Evolutionary conservation across 2,888 invertebrate genomes (phyloP).

Genomic region (Caenorhabditis plicata): DNA sequence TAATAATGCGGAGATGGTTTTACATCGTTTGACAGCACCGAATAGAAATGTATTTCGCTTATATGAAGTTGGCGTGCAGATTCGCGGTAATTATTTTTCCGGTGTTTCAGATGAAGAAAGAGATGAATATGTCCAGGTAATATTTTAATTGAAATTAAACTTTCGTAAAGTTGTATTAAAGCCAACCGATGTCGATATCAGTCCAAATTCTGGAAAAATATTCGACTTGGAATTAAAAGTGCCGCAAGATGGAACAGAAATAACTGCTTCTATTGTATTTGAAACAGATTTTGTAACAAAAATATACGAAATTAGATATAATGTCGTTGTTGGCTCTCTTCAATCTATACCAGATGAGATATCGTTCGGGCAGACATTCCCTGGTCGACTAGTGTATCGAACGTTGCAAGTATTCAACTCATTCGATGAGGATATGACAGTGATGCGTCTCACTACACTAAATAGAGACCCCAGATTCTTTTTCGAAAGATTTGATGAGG

Average conservation of each 20-base stretch:
- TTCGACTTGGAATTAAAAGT: conserved; percentile 76
- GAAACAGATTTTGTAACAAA: conserved; percentile 39
- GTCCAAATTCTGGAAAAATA: conserved; percentile 71
- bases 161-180: conserved; percentile 7
- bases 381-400: conserved; percentile 45
- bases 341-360: conserved; percentile 77
- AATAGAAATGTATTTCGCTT: conserved; percentile 48
- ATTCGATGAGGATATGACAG: conserved; percentile 73
- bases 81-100: conserved; percentile 11
- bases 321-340: conserved; percentile 67
- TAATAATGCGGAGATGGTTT: conserved; percentile 76
- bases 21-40: conserved; percentile 66
- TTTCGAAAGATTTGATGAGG: conserved; percentile 67
- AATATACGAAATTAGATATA: conserved; percentile 34
- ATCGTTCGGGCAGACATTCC: conserved; percentile 41
- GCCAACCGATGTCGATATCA: conserved; percentile 51
- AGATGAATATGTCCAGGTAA: conserved; percentile 21
- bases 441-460: conserved; percentile 74
- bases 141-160: no score
- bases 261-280: conserved; percentile 25
- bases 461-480: conserved; percentile 73
- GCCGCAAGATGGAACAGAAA: conserved; percentile 69
- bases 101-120: conserved; percentile 29
- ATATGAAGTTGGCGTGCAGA: conserved; percentile 48
- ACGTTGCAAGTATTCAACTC: conserved; percentile 57